phyloP scores from a whole-genome alignment of 2,797 vertebrate species.

The Chromis chromis region DNA sequence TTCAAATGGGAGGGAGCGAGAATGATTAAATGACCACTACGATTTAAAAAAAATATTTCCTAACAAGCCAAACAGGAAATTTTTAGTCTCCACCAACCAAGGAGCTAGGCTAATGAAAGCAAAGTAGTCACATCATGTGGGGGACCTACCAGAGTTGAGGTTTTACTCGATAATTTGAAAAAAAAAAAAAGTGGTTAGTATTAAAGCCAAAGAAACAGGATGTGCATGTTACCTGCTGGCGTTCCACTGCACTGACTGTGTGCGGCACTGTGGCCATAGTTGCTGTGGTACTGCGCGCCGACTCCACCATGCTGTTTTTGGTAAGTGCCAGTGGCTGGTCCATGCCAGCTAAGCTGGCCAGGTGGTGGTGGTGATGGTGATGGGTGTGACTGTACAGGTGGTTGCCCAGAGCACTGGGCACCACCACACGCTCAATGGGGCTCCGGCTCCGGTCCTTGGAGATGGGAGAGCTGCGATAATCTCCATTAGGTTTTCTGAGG shows the following conservation, averaged over 20 bases:
- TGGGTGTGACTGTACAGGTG: conserved; percentile 87
- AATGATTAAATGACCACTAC: conserved; percentile 34
- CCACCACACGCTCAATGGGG: conserved; percentile 90
- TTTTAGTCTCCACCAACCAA: conserved; percentile 12
- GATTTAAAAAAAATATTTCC: conserved; percentile 12
- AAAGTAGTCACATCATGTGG: conserved; percentile 28
- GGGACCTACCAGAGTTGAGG: conserved; percentile 16
- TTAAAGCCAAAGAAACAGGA: conserved; percentile 16
- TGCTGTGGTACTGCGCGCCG: conserved; percentile 75
- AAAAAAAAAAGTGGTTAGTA: conserved; percentile 6
- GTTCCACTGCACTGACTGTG: conserved; percentile 87
- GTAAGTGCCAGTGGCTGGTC: conserved; percentile 98
- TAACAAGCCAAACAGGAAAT: conserved; percentile 24
- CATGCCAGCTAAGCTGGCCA: conserved; percentile 90
- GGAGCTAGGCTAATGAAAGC: conserved; percentile 26
- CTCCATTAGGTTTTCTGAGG: conserved; percentile 92
- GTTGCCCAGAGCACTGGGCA: conserved; percentile 85
- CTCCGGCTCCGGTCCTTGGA: conserved; percentile 93
- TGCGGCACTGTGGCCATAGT: conserved; percentile 69
- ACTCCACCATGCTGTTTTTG: conserved; percentile 93
- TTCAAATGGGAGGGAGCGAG: conserved; percentile 3
- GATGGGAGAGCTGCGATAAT: conserved; percentile 85
- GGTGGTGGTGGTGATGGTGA: conserved; percentile 79
- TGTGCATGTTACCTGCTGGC: conserved; percentile 90
- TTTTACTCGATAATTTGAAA: conserved; percentile 20